phyloP scores from a whole-genome alignment of 2,888 invertebrate species.

The Hirudinaria manillensis region DNA sequence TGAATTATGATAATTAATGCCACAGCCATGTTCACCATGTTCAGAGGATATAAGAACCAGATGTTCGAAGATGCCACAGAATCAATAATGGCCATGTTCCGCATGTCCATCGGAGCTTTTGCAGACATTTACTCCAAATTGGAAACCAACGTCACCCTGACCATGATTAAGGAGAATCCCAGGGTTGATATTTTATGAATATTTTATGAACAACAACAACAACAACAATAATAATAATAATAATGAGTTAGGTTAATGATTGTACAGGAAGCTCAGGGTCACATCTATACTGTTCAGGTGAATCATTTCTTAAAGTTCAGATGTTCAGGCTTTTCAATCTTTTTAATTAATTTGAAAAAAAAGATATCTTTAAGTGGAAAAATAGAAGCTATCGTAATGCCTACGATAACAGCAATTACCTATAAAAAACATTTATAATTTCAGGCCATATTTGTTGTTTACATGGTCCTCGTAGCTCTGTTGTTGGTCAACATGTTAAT shows the following conservation, averaged over 20 bases:
- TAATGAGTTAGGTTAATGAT: neutral
- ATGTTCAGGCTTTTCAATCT: neutral
- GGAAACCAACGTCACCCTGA: constrained; percentile 60
- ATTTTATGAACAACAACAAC: too few species aligned
- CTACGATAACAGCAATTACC: too few species aligned
- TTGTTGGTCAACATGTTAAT: constrained; percentile 94
- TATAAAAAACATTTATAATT: neutral
- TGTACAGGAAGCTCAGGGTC: constrained; percentile 15
- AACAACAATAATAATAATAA: neutral
- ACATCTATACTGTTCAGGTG: constrained; percentile 17
- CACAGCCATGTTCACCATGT: constrained; percentile 55
- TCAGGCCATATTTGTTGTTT: constrained; percentile 76
- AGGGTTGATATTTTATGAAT: constrained; percentile 1
- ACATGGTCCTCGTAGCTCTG: constrained; percentile 92
- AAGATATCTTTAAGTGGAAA: too few species aligned
- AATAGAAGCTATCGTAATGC: too few species aligned
- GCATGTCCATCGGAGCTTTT: constrained; percentile 95
- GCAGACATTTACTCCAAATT: constrained; percentile 88
- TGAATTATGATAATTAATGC: neutral
- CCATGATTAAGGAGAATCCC: constrained; percentile 3
- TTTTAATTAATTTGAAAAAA: neutral
- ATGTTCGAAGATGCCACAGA: constrained; percentile 70
- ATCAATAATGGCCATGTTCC: constrained; percentile 92
- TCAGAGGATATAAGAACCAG: constrained; percentile 47
- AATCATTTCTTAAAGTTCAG: neutral